Base-by-base conservation (phyloP, 1,140 invertebrate genomes). In the Arctopsyche grandis region DNA sequence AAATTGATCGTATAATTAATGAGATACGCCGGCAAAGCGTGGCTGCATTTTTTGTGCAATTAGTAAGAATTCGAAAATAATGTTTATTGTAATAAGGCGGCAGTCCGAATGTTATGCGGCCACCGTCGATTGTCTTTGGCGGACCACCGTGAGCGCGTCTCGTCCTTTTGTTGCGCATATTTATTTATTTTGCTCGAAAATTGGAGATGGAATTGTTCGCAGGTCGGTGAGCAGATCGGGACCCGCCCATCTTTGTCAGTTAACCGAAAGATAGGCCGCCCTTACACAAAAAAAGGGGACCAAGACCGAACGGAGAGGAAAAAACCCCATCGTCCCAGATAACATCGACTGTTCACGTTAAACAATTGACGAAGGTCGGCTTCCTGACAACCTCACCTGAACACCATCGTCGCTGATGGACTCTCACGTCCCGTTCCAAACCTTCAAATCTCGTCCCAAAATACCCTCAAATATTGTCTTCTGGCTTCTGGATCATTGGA, bases 361-460 rank as follows among this genome's bases (percentile, higher is more conserved):
- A 48, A 74, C 71, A 48, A 74, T 74, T 74, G 71, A 74, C 46
- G 71, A 56, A 74, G 71, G 71, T 74, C 71, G 69, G 38, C 69
- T 70, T 70, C 69, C 69, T 70, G 69, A 70, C 69, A 70, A 26
- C n/a, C 24, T 26, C 12, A 10, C 1, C 60, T 52, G 48, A 16
- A 52, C 48, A 52, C 10, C 48, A 16, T 16, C 12, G 16, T 12
- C n/a, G 63, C 63, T 29, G 63, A 66, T 66, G 9, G 63, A 29
- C 14, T 60, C 14, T 60, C 29, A 38, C 29, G 29, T 38, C 29
- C 29, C 29, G 1, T 1, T 38, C 7, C 1, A 7, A 38, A 38
- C 29, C n/a, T n/a, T n/a, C n/a, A n/a, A n/a, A n/a, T n/a, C n/a
- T n/a, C n/a, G n/a, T n/a, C 29, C 29, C 29, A 38, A 38, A 38